Base-by-base conservation (phyloP, 2,797 vertebrate genomes). In the Euphonia xanthogaster region DNA sequence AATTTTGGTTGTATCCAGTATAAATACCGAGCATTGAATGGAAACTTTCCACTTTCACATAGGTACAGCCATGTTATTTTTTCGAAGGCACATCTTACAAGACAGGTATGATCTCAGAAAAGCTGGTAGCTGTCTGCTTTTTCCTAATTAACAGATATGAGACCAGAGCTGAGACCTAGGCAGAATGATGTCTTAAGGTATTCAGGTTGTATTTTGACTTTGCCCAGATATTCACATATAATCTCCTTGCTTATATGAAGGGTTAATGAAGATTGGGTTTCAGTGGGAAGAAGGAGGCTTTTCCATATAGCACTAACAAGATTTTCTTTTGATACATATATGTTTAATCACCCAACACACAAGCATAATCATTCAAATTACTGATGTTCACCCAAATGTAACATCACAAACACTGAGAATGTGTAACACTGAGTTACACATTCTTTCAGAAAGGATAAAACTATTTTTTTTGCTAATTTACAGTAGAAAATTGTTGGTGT, bases 301-400 rank as follows among this genome's bases (percentile, higher is more conserved):
- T 84, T 88, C 79, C 39, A 16, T 81, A 15, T 40, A 77, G 33
- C 7, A n/a, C 27, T 67, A 93, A 60, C 24, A 45, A 68, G 39
- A 78, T 44, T 96, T 91, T 74, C 30, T 85, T 93, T 74, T 91
- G 83, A 74, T 60, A 85, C 37, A 70, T 75, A 19, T 88, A 42
- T 19, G 24, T 83, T 90, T 90, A 60, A 72, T 95, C 68, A 65
- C 44, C 67, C 66, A 93, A 93, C 28, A 20, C 10, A 33, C 79
- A 84, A 76, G 37, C 61, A 67, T 24, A 91, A 48, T 90, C 54
- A 76, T 88, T 91, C 73, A 90, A 48, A 90, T 86, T 76, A 61
- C 87, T 86, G 68, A 40, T 94, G 74, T 90, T 93, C 80, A 86
- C 75, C 71, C 75, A 93, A 90, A 96, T 82, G 45, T 86, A 90